Evolutionary conservation across 2,113 vertebrate genomes (phyloP), one percentile per base, ranked within the genome.

Genomic region (Holacanthus passer): DNA sequence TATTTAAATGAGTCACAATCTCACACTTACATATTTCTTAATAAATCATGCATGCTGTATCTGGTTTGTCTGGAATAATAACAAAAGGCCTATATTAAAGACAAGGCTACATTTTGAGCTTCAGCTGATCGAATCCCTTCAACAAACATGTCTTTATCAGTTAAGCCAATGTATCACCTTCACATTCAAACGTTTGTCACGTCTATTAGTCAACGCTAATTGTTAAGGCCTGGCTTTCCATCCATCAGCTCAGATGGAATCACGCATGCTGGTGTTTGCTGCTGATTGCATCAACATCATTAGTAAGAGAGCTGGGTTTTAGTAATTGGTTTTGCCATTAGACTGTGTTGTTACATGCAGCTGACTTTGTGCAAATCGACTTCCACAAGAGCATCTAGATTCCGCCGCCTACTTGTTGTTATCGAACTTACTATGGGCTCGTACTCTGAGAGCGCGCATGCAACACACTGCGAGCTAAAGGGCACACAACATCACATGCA

Each of bases 401-500:
- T 37, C 66, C 58, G 29, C 69, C 37, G 27, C 48, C 55, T 59
- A 72, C 64, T 66, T 55, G 22, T 47, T 56, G 65, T 41, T 63
- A 43, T 60, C 65, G 53, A 29, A 74, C 22, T 45, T 8, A 59
- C 39, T 47, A 41, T 17, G 1, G 37, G 35, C 55, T 63, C 0
- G 13, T 66, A 31, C 56, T 77, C 31, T 55, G 32, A 62, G 27
- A 56, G 45, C 35, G 75, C 58, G 72, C 90, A 88, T 90, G 89
- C 91, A 82, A 79, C 10, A 77, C 74, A 70, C 55, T 58, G 65
- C 37, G 10, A 82, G 69, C 68, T 84, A 73, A 81, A 84, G 70
- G 41, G 47, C 76, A 73, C 53, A 72, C 50, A 72, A 47, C 16
- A 65, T 79, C 43, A 75, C 91, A 92, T 90, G 87, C 88, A 85